Base-by-base conservation (phyloP, 2,797 vertebrate genomes). In the Acanthornis magna region DNA sequence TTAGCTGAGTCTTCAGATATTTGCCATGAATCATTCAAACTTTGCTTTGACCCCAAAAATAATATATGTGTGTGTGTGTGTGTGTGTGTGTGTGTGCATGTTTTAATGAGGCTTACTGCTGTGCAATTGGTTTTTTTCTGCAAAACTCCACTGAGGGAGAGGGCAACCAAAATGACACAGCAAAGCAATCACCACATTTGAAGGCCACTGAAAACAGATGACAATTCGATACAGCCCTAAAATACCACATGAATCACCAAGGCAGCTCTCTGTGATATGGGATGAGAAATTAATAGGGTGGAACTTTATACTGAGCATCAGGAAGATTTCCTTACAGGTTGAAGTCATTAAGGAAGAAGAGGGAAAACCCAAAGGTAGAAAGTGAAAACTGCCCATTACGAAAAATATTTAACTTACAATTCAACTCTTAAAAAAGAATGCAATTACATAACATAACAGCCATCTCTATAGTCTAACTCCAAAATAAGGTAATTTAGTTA, bases 1-100 rank as follows among this genome's bases (percentile, higher is more conserved):
- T 85, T n/a, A 89, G 36, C 27, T 86, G 84, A 93, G 54, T 72
- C 70, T 81, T 92, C 74, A 92, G 55, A 62, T 95, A 75, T 53
- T 93, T 88, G 47, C 72, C 72, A 36, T 43, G 47, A 78, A 95
- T 80, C 68, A 94, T 36, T 58, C n/a, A 90, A 78, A 92, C 70
- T 83, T 84, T 43, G 20, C 61, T 92, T 83, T 86, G 70, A 75
- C 60, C 40, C 70, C 72, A 68, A 70, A 91, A 77, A 80, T 85
- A 16, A 22, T 34, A n/a, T 29, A 12, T 53, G 4, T 36, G 8
- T 54, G n/a, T 15, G 14, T 45, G 32, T n/a, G n/a, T n/a, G n/a
- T n/a, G n/a, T 36, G 8, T 54, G n/a, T 15, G 14, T 8, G 9
- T 10, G 3, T 8, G 9, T 40, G 30, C 57, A 48, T 4, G 2